Evolutionary conservation across 2,888 invertebrate genomes (phyloP).

Genomic region (Patella pellucida): DNA sequence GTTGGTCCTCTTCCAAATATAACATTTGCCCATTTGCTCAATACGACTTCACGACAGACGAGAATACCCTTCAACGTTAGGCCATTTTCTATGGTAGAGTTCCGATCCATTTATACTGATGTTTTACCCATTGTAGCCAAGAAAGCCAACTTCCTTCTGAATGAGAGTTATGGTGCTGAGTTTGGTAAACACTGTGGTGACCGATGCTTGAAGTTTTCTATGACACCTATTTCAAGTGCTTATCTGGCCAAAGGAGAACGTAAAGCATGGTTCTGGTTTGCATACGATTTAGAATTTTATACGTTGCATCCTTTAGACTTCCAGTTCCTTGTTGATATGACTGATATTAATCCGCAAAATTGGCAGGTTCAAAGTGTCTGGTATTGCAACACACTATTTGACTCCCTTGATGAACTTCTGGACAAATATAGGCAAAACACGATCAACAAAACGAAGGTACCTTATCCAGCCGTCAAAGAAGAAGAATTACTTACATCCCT

Average conservation of each 20-base stretch:
- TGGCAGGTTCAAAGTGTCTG: constrained; percentile 60
- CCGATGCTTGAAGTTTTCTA: constrained; percentile 54
- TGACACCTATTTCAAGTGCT: constrained; percentile 58
- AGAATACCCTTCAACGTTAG: constrained; percentile 53
- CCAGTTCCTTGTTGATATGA: constrained; percentile 60
- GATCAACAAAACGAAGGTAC: constrained; percentile 50
- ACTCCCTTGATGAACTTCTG: constrained; percentile 46
- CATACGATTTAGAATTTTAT: constrained; percentile 56
- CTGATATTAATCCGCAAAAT: constrained; percentile 40
- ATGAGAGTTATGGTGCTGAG: constrained; percentile 58
- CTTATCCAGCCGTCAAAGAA: constrained; percentile 42
- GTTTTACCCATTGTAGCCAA: constrained; percentile 42
- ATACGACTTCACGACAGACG: constrained; percentile 44
- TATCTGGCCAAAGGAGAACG: constrained; percentile 50
- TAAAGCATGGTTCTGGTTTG: constrained; percentile 62
- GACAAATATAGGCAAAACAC: constrained; percentile 40
- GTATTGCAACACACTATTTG: constrained; percentile 55
- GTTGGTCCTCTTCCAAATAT: constrained; percentile 54
- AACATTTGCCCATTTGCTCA: constrained; percentile 39
- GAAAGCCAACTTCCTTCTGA: constrained; percentile 44
- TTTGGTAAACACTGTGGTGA: constrained; percentile 44
- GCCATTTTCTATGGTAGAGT: constrained; percentile 59
- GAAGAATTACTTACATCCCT: constrained; percentile 46
- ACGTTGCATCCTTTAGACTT: constrained; percentile 62
- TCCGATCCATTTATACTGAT: constrained; percentile 47